These are phyloP conservation scores for Echinops telfairi DNA, from an alignment of 2,113 vertebrate genomes.

Conservation along the genomic window DNA sequence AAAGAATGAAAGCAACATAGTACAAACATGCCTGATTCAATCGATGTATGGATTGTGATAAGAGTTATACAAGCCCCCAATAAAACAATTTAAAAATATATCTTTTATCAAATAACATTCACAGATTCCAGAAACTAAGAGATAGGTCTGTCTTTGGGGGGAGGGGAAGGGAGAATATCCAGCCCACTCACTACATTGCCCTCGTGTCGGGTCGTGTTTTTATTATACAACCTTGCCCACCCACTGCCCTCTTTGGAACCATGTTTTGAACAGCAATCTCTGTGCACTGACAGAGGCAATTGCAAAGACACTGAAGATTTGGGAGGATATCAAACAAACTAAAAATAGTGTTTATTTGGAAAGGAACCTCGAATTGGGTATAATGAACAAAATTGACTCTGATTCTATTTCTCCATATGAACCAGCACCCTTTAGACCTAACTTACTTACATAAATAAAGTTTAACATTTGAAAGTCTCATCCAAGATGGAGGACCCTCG, in stretches of 20 bases:
- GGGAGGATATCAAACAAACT: neutral
- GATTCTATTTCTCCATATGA: neutral
- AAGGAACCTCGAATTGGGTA: neutral
- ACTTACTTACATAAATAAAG: neutral
- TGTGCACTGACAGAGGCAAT: neutral
- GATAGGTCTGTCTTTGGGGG: neutral
- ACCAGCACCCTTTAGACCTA: neutral
- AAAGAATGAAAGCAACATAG: too few species aligned
- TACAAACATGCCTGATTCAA: too few species aligned
- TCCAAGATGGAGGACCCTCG: neutral
- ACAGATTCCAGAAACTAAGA: neutral
- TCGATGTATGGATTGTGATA: too few species aligned
- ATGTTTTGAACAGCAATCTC: neutral
- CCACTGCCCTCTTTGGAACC: too few species aligned
- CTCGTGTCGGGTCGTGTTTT: neutral
- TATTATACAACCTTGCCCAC: neutral
- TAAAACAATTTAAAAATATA: too few species aligned
- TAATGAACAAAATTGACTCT: neutral
- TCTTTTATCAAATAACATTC: neutral
- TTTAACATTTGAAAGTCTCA: neutral
- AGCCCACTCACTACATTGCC: neutral
- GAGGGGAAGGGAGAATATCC: accelerated
- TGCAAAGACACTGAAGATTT: neutral
- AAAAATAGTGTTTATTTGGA: neutral
- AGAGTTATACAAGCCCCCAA: too few species aligned